These are phyloP conservation scores for Eospalax fontanierii DNA, from an alignment of 2,797 vertebrate species.

Conservation along the genomic window DNA sequence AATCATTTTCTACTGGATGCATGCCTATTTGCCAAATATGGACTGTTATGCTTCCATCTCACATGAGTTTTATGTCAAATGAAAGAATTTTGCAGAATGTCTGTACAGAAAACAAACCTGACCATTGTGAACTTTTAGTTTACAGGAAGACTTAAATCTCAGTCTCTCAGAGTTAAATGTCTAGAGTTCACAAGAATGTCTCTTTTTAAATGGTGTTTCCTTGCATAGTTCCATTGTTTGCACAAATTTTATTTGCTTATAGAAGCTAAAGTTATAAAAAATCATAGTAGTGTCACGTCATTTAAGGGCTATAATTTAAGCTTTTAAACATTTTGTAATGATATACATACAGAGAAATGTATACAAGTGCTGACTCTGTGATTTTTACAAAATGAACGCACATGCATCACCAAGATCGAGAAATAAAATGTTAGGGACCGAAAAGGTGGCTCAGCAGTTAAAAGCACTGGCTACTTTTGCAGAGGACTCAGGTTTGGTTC, in stretches of 20 bases:
- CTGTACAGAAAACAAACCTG: not conserved
- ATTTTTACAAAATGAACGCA: not conserved
- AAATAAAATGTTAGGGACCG: not conserved
- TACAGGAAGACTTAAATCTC: conserved; percentile 8
- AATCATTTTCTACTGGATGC: not conserved
- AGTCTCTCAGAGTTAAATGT: conserved; percentile 48
- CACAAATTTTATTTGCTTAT: conserved; percentile 25
- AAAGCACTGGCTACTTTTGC: too few species aligned
- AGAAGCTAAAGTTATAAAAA: conserved; percentile 27
- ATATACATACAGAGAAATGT: not conserved
- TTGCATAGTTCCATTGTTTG: not conserved
- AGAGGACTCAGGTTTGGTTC: too few species aligned
- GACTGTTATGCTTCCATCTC: not conserved
- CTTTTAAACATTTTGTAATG: not conserved
- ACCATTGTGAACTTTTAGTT: not conserved
- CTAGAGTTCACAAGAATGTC: not conserved
- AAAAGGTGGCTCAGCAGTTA: too few species aligned
- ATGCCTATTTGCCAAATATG: not conserved
- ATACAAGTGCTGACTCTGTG: not conserved
- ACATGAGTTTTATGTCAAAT: not conserved
- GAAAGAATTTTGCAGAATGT: conserved; percentile 54
- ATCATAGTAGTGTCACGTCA: not conserved
- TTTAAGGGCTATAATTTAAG: not conserved
- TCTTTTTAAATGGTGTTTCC: conserved; percentile 10
- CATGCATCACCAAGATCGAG: not conserved